Base-by-base conservation (phyloP, 1,140 invertebrate species). In the Protaetia brevitarsis region DNA sequence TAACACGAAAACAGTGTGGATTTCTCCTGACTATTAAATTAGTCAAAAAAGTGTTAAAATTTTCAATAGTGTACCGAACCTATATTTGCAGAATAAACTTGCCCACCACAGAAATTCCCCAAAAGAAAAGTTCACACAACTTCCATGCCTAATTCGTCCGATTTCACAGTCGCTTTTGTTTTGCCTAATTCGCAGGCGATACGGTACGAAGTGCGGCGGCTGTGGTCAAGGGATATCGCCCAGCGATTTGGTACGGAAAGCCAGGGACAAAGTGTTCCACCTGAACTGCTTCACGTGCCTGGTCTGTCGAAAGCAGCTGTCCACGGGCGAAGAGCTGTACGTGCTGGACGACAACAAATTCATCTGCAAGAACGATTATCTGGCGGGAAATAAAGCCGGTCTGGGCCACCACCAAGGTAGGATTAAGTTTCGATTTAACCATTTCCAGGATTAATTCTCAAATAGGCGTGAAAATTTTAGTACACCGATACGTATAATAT, bases 271-370 rank as follows among this genome's bases (percentile, higher is more conserved):
- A 85, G 95, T 98, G 76, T 99, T 96, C 85, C 97, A 99, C 81
- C 86, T 99, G 72, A 96, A 97, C 81, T 99, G 97, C 83, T 99
- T 99, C 85, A 96, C 94, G 70, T 99, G 97, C 82, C 87, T 95
- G 77, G 93, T 98, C 66, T 99, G 97, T 83, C 87, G 94, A 73
- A 96, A 97, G 81, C 93, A 98, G 83, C 87, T 98, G 74, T 95
- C 93, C 67, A 98, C 97, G 2, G 97, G 95, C 51, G 96, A 99
- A 79, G 95, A 99, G 80, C 87, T 99, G 2, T 97, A 98, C 81
- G 92, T 99, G 31, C 84, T 98, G 71, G 96, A 97, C 78, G 95
- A 97, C 82, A 97, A 96, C 85, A 96, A 95, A 82, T 98, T 98
- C 81, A 94, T 98, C 77, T 99, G 97, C 83, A 98, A 98, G 83